Evolutionary conservation across 2,888 invertebrate genomes (phyloP).

Genomic region (Heliothis peltigera): DNA sequence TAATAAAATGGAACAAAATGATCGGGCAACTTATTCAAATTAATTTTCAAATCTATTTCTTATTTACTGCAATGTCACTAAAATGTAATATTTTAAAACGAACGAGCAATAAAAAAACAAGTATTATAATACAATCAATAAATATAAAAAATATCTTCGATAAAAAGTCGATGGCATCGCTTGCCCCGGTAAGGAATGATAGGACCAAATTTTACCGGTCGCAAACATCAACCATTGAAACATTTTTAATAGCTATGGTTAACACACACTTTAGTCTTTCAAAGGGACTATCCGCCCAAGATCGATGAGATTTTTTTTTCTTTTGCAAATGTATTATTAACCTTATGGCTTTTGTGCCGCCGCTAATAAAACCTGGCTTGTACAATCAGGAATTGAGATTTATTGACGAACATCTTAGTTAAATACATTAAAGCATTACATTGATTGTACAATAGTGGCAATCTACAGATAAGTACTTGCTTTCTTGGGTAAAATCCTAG

Average conservation of each 20-base stretch:
- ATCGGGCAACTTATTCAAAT: slow-evolving; percentile 56
- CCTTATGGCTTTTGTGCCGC: slow-evolving; percentile 43
- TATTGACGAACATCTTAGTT: slow-evolving; percentile 27
- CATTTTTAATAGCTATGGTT: slow-evolving; percentile 68
- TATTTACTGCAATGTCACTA: slow-evolving; percentile 35
- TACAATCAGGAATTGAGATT: slow-evolving; percentile 45
- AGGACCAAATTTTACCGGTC: slow-evolving; percentile 91
- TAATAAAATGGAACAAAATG: slow-evolving; percentile 45
- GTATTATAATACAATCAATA: slow-evolving; percentile 61
- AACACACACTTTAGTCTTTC: slow-evolving; percentile 80
- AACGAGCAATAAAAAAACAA: slow-evolving; percentile 44
- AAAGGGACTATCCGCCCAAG: slow-evolving; percentile 63
- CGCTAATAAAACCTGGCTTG: slow-evolving; percentile 24
- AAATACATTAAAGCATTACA: slow-evolving; percentile 21
- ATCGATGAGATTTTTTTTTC: slow-evolving; percentile 41
- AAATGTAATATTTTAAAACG: slow-evolving; percentile 54
- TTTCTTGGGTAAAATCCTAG: slow-evolving; percentile 38
- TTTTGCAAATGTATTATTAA: slow-evolving; percentile 30
- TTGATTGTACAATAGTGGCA: slow-evolving; percentile 37
- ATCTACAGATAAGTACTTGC: slow-evolving; percentile 45
- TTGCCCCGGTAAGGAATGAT: slow-evolving; percentile 91
- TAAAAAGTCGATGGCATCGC: slow-evolving; percentile 68
- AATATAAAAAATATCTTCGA: slow-evolving; percentile 72
- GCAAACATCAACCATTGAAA: slow-evolving; percentile 76
- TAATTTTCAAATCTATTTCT: slow-evolving; percentile 36